Evolutionary conservation across 2,797 vertebrate genomes (phyloP), one percentile per base, ranked within the genome.

Genomic region (Margarornis squamiger): DNA sequence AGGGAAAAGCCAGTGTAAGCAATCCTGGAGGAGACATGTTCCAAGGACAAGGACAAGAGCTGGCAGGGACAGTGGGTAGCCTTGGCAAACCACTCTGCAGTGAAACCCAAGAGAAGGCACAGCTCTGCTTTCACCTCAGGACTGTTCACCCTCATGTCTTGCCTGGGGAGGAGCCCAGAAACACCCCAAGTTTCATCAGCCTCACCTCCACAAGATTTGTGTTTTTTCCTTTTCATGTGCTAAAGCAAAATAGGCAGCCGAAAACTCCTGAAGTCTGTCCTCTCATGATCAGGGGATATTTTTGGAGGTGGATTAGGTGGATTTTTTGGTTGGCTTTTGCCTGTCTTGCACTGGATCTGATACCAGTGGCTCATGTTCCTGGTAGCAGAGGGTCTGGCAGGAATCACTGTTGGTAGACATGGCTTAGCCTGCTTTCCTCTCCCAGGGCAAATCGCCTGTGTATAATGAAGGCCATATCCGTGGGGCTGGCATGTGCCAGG

Each of bases 151-250:
- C 54, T 49, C 16, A 7, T 0, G 2, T 18, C 30, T 45, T 76
- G 58, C 30, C 23, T 12, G 5, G 24, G 20, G 22, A 21, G 7
- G 11, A 54, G 58, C 9, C 24, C 46, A 8, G 4, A 57, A 77
- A 38, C 57, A 48, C 57, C 18, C 12, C 29, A 10, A 4, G 1
- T 9, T 14, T 14, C 24, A 15, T 7, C 39, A 61, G 36, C 62
- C 52, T 90, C 17, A 1, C 10, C 39, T 54, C 52, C 5, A 2
- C 0, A 0, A 38, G n/a, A 24, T 54, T 78, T 32, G 23, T 26
- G 18, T 4, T 61, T 75, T 67, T 75, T 45, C 11, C 29, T 80
- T 85, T 59, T 45, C 48, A 20, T 10, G 1, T 13, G 43, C 23
- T 76, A 30, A 86, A 90, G 67, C 0, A 0, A 85, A 87, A 70